Evolutionary conservation across 2,113 vertebrate genomes (phyloP).

Genomic region (Sceloporus tristichus): DNA sequence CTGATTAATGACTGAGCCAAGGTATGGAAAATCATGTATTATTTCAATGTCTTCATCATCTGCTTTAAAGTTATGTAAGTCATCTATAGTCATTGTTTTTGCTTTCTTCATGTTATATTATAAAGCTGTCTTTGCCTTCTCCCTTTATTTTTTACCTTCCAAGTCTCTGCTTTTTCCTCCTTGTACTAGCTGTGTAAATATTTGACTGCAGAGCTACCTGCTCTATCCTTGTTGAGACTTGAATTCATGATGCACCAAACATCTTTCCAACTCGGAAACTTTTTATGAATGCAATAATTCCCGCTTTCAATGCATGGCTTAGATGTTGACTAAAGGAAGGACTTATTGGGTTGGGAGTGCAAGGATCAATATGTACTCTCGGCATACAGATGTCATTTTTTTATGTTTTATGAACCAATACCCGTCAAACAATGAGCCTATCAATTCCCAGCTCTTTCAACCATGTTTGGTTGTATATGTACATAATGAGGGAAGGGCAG

Average conservation of each 20-base stretch:
- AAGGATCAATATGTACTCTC: not conserved
- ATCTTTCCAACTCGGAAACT: rapidly evolving
- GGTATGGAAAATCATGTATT: too few species aligned
- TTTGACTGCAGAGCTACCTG: rapidly evolving
- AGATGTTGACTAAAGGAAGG: not conserved
- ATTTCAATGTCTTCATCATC: too few species aligned
- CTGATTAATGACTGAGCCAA: too few species aligned
- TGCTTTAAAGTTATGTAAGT: too few species aligned
- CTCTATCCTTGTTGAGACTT: rapidly evolving
- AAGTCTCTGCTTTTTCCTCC: too few species aligned
- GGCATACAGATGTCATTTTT: not conserved
- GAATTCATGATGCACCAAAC: rapidly evolving
- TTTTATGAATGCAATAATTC: not conserved
- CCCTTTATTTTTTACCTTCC: too few species aligned
- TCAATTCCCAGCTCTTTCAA: not conserved
- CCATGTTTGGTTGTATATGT: not conserved
- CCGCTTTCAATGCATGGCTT: not conserved
- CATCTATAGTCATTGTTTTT: too few species aligned
- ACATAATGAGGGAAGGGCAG: not conserved
- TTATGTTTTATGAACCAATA: not conserved
- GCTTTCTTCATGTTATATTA: too few species aligned
- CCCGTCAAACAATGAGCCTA: too few species aligned
- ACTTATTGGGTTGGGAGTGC: not conserved
- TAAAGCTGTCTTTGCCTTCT: too few species aligned
- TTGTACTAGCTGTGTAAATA: too few species aligned